These are phyloP conservation scores for Chloroceryle amazona DNA, from an alignment of 2,797 vertebrate species.

Conservation along the genomic window DNA sequence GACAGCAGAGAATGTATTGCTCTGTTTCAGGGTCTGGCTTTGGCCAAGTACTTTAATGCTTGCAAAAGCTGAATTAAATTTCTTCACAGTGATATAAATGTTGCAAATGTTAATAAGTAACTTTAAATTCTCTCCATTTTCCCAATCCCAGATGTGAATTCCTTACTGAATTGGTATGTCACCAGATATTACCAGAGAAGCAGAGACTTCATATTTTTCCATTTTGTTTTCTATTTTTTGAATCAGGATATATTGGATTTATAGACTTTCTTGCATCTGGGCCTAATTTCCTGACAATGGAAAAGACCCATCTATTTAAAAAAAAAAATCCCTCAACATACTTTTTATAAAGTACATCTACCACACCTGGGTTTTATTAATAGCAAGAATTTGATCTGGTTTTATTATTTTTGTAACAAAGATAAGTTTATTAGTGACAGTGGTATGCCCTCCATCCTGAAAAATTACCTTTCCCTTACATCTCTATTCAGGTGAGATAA, in stretches of 20 bases:
- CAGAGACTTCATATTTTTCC: background rate
- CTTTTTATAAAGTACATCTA: background rate
- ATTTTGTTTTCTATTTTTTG: background rate
- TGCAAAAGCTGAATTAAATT: background rate
- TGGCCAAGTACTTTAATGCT: background rate
- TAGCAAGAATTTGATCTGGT: background rate
- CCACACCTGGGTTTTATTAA: background rate
- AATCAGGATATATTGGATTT: background rate
- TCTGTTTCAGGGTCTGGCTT: conserved; percentile 32
- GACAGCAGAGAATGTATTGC: conserved; percentile 10
- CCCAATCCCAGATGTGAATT: background rate
- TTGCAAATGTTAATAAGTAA: background rate
- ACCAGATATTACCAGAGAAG: background rate
- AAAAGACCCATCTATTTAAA: background rate
- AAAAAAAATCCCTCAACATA: background rate
- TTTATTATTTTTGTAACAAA: background rate
- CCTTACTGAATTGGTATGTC: background rate
- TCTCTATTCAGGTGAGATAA: background rate
- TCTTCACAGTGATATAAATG: background rate
- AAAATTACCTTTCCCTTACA: background rate
- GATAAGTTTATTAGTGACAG: background rate
- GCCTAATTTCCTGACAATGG: background rate
- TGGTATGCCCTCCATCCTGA: background rate
- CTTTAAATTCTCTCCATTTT: background rate
- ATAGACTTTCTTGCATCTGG: background rate